Percentiles rank a stretch among this genome's conserved stretches.
Conservation (phyloP, 2,797 vertebrate genomes). For the Astyanax mexicanus region DNA sequence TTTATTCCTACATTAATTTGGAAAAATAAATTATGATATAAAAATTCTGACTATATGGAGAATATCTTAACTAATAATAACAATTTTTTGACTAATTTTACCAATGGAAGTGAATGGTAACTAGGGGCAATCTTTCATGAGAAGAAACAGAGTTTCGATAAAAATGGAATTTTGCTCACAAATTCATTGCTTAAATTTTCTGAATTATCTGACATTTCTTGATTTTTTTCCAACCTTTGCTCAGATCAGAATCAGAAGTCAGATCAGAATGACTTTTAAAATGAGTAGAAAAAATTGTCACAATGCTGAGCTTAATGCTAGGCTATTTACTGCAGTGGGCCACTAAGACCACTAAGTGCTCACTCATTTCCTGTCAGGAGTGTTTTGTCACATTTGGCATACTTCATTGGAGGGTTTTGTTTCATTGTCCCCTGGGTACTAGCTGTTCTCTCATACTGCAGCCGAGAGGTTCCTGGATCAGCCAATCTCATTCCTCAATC, state of each 20-base stretch:
- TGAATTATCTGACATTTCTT: too few relatives aligned
- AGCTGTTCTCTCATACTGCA: slow-evolving; percentile 35
- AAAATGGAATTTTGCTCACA: slow-evolving; percentile 9
- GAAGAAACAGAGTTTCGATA: slow-evolving; percentile 26
- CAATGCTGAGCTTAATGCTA: slow-evolving; percentile 2
- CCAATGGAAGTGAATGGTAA: not conserved
- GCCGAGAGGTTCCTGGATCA: slow-evolving; percentile 29
- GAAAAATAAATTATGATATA: too few relatives aligned
- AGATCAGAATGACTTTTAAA: not conserved
- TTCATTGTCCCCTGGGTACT: slow-evolving; percentile 34
- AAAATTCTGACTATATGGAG: too few relatives aligned
- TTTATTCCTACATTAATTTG: too few relatives aligned
- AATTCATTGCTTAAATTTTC: not conserved
- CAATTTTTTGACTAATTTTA: slow-evolving; percentile 16
- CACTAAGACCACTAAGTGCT: slow-evolving; percentile 32
- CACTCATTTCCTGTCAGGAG: slow-evolving; percentile 45
- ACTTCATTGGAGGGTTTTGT: slow-evolving; percentile 17
- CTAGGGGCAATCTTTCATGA: not conserved
- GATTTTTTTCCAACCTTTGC: too few relatives aligned
- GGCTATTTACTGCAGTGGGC: slow-evolving; percentile 17
- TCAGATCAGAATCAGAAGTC: too few relatives aligned
- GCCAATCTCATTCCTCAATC: slow-evolving; percentile 57
- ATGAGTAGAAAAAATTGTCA: not conserved
- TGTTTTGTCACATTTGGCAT: slow-evolving; percentile 47
- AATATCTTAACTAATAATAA: too few relatives aligned